Conservation (phyloP, 2,888 invertebrate genomes). For the Elysia crispata region DNA sequence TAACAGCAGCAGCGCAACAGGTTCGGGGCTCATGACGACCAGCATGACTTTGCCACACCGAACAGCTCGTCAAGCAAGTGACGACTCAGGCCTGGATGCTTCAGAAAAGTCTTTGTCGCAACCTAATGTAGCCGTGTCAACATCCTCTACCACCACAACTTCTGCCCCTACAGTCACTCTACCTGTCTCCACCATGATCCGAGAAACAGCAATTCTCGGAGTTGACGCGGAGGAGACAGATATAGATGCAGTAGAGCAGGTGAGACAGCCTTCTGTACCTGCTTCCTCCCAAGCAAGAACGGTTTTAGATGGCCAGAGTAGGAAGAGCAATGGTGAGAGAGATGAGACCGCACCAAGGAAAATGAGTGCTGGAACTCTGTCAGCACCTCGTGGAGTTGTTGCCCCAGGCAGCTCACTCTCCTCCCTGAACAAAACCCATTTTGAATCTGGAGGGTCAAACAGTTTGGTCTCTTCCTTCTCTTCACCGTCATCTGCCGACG, state of each 20-base stretch:
- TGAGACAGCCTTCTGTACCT: no score
- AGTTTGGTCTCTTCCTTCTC: no score
- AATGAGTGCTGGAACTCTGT: conserved; percentile 5
- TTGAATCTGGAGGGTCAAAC: no score
- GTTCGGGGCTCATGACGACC: conserved; percentile 64
- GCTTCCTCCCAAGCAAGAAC: no score
- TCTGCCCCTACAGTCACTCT: conserved; percentile 61
- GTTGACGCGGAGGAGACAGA: conserved; percentile 46
- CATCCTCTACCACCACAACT: conserved; percentile 57
- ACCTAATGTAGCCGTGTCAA: conserved; percentile 39
- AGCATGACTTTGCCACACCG: conserved; percentile 66
- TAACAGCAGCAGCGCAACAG: conserved; percentile 49
- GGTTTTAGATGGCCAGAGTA: no score
- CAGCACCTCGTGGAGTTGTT: conserved; percentile 35
- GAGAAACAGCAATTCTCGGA: conserved; percentile 63
- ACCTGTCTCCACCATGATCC: conserved; percentile 51
- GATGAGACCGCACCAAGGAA: no score
- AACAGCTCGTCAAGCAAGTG: conserved; percentile 57
- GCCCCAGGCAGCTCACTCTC: conserved; percentile 34
- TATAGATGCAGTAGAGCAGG: no score
- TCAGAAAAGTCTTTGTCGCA: conserved; percentile 52
- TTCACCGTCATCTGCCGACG: no score
- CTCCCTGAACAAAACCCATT: conserved; percentile 38
- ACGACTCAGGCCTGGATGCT: conserved; percentile 53
- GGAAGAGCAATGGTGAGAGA: no score